Evolutionary conservation across 1,140 invertebrate species (phyloP), one percentile per base, ranked within the genome.

Genomic region (Drosophila baimaii): DNA sequence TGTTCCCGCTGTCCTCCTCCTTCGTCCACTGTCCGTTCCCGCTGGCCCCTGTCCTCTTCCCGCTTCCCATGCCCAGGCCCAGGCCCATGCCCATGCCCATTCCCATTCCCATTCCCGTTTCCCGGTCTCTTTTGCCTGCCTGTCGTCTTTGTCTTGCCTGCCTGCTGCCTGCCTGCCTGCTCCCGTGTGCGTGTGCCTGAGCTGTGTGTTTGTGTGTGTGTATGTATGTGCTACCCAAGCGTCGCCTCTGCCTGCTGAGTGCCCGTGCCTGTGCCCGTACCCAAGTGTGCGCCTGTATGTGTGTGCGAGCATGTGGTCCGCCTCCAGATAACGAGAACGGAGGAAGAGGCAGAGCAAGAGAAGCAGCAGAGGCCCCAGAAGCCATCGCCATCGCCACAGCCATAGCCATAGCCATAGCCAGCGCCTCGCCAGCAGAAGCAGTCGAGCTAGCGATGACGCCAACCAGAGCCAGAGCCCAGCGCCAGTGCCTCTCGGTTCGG

Each of bases 241-340:
- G 37, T 56, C 77, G 51, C 64, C 56, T 58, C 31, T 78, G 43
- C 44, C 35, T 37, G 47, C 35, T 37, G 47, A 51, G 35, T 76
- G 44, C 58, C 52, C 41, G 15, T 77, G 41, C 43, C 61, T 55
- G 21, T 55, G 57, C 37, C 29, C 51, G 51, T 54, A 54, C 31
- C 51, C 51, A 54, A 54, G 51, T 54, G 51, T 55, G 10, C 44
- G 41, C 27, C n/a, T 59, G 39, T 58, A 41, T 52, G 35, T 51
- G 37, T 71, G 29, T 76, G 63, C 69, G 75, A 77, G 75, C 64
- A 83, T 86, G 83, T 83, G 83, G 83, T 86, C 83, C 83, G 83
- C 83, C 83, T 86, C 83, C 83, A 86, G 83, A 86, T 86, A 88
- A 86, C 83, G 73, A 77, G 62, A 75, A 68, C 73, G 63, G 61